Conservation (phyloP, 2,888 invertebrate species). For the Cataglyphis albicans region DNA sequence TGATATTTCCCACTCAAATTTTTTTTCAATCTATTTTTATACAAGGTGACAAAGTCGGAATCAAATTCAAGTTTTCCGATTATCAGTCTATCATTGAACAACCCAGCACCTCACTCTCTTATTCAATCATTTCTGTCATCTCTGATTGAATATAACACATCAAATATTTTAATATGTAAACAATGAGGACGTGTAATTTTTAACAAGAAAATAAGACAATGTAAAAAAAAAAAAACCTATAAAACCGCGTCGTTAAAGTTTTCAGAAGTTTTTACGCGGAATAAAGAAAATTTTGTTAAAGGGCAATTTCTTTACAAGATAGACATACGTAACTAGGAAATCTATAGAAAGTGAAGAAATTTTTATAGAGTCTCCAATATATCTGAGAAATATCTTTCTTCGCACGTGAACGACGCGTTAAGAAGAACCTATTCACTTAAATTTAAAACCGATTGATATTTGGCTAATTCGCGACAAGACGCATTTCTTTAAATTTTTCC, state of each 20-base stretch:
- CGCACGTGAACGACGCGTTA: not conserved
- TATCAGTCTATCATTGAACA: not conserved
- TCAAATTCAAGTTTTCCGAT: not conserved
- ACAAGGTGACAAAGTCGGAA: not conserved
- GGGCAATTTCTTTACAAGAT: not conserved
- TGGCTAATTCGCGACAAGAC: conserved; percentile 32
- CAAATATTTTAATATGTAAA: conserved; percentile 15
- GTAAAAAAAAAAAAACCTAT: not conserved
- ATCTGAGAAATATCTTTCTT: conserved; percentile 5
- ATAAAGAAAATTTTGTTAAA: conserved; percentile 22
- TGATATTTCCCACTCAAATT: not conserved
- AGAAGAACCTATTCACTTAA: conserved; percentile 35
- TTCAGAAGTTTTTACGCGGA: conserved; percentile 2
- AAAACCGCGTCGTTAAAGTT: not conserved
- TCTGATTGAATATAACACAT: conserved; percentile 17
- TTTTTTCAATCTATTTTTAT: not conserved
- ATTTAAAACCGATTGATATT: conserved; percentile 51
- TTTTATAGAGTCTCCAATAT: conserved; percentile 13
- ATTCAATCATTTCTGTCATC: not conserved
- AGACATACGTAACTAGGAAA: not conserved
- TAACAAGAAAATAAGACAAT: conserved; percentile 12
- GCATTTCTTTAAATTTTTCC: not conserved
- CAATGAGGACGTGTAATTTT: conserved; percentile 27
- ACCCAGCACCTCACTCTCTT: not conserved
- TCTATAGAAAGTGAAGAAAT: conserved; percentile 6